phyloP scores from a whole-genome alignment of 2,797 vertebrate genomes.

The Phataginus tricuspis region DNA sequence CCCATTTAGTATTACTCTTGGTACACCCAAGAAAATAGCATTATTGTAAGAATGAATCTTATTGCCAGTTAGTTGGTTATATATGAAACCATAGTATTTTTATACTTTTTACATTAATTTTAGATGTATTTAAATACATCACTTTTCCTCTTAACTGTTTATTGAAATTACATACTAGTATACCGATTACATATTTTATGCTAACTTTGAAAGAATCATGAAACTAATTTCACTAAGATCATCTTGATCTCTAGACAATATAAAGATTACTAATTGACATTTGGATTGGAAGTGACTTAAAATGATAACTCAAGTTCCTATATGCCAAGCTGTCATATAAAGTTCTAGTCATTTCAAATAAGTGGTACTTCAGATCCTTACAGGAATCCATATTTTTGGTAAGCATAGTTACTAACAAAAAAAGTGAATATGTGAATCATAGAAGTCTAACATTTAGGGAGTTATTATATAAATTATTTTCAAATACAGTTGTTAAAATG shows the following conservation, averaged over 20 bases:
- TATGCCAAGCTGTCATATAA: background rate
- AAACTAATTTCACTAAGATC: background rate
- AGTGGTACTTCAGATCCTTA: background rate
- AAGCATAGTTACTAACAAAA: background rate
- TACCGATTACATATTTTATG: background rate
- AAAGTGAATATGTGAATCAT: background rate
- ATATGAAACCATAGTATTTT: slow-evolving; percentile 21
- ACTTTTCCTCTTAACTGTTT: background rate
- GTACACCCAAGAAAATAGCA: slow-evolving; percentile 9
- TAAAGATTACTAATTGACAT: background rate
- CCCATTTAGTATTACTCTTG: background rate
- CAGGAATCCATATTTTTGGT: background rate
- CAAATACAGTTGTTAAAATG: background rate
- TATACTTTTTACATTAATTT: slow-evolving; percentile 24
- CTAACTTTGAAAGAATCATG: slow-evolving; percentile 2
- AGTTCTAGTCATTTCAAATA: background rate
- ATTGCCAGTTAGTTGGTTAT: slow-evolving; percentile 57
- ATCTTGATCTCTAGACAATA: background rate
- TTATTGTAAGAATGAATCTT: slow-evolving; percentile 60
- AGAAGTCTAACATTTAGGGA: background rate
- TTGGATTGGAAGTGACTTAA: background rate
- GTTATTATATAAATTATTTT: slow-evolving; percentile 11
- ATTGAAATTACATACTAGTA: background rate
- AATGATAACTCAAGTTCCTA: background rate
- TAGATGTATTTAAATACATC: background rate